These are phyloP conservation scores for Ephestia elutella DNA, from an alignment of 1,140 invertebrate genomes.

Conservation along the genomic window DNA sequence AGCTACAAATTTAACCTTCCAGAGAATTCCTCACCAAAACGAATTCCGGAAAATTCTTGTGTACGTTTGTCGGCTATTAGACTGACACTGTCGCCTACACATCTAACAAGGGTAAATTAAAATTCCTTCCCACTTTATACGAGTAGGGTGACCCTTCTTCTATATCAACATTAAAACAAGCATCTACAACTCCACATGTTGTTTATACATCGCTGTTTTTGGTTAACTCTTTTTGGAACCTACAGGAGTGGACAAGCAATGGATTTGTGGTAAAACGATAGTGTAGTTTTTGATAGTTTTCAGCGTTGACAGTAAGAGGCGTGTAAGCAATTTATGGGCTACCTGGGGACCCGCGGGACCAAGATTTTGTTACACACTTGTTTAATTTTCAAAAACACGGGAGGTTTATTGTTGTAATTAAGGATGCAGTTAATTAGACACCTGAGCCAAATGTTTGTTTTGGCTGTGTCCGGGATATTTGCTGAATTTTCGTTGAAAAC, in stretches of 20 bases:
- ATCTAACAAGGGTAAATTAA: slow-evolving; percentile 54
- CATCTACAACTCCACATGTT: neutral
- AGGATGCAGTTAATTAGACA: slow-evolving; percentile 7
- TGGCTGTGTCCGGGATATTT: neutral
- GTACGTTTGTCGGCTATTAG: slow-evolving; percentile 4
- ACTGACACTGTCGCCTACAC: slow-evolving; percentile 3
- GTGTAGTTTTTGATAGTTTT: neutral
- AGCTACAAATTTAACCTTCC: neutral
- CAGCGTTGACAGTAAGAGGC: slow-evolving; percentile 6
- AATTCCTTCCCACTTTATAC: slow-evolving; percentile 43
- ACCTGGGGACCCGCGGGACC: slow-evolving; percentile 27
- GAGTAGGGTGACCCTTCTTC: slow-evolving; percentile 23
- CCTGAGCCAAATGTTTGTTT: slow-evolving; percentile 2
- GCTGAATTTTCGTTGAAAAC: neutral
- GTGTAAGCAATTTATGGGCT: slow-evolving; percentile 32
- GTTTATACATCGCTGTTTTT: slow-evolving; percentile 16
- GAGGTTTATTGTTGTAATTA: slow-evolving; percentile 10
- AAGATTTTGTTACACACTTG: slow-evolving; percentile 38
- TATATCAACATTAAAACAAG: neutral
- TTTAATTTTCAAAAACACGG: slow-evolving; percentile 21
- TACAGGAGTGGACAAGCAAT: neutral
- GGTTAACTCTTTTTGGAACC: neutral
- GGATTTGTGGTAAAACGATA: neutral
- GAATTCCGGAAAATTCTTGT: slow-evolving; percentile 2
- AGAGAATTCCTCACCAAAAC: neutral